Conservation (phyloP, 2,797 vertebrate genomes). For the Linurgus olivaceus region DNA sequence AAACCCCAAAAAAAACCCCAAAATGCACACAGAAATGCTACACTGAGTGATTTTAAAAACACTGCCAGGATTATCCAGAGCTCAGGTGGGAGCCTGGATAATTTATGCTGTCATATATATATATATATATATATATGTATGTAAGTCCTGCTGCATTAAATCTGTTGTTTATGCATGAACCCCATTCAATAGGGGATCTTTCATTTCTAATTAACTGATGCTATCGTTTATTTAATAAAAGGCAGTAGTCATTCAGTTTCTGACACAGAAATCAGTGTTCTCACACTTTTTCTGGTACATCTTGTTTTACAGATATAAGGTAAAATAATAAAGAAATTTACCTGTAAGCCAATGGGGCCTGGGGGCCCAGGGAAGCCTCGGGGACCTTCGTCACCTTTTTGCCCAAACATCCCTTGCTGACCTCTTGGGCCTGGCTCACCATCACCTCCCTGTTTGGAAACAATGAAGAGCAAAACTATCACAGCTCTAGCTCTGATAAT, state of each 20-base stretch:
- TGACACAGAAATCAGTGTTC: background rate
- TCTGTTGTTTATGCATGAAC: background rate
- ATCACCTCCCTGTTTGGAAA: constrained; percentile 86
- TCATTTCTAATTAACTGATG: background rate
- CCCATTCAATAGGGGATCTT: background rate
- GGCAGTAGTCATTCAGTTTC: background rate
- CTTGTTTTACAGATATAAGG: background rate
- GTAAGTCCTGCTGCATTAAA: background rate
- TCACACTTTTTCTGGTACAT: background rate
- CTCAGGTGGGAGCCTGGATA: background rate
- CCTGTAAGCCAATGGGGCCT: constrained; percentile 97
- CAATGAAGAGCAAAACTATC: background rate
- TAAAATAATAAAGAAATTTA: constrained; percentile 55
- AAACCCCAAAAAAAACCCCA: background rate
- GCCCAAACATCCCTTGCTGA: constrained; percentile 99
- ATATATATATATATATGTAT: background rate
- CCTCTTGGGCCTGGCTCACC: constrained; percentile 96
- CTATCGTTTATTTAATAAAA: background rate
- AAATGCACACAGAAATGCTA: background rate
- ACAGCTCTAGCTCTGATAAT: background rate
- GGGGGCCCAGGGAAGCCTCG: constrained; percentile 96
- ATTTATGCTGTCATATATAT: background rate
- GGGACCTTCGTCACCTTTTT: constrained; percentile 96
- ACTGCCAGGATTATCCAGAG: background rate
- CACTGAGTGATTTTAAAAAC: background rate